Base-by-base conservation (phyloP, 1,140 invertebrate species). In the Drosophila chauvacae region DNA sequence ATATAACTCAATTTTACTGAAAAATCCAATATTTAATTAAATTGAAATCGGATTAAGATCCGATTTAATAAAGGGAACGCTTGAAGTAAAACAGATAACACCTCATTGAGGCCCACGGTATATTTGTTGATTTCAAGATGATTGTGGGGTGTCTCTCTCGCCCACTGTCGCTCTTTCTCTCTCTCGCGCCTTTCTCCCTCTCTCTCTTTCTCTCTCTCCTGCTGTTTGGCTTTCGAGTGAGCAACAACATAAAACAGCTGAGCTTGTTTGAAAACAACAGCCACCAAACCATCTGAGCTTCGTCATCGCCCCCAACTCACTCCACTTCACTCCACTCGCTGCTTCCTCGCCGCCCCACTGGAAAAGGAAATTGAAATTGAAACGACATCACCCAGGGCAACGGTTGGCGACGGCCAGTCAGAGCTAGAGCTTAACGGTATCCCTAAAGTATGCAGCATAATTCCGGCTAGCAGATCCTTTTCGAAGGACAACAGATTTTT, bases 221-320 rank as follows among this genome's bases (percentile, higher is more conserved):
- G 42, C 39, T 60, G 53, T 65, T 39, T 68, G 58, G 28, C 74
- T 64, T 55, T 56, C 50, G 37, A n/a, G 10, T 60, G 80, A 80
- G 80, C 84, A 88, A 88, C 81, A 90, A 90, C 86, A 90, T 90
- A 77, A 82, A 90, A 90, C 86, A 90, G 86, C 86, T 90, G 86
- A 91, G 86, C 82, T 90, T 90, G 86, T 90, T 90, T 90, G 86
- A 60, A 86, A 90, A 90, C 82, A 90, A 81, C 78, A 80, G 70
- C 51, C 61, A 55, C 33, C 74, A 57, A 71, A 62, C 75, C 74
- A 69, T 47, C 65, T 61, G 35, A 37, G 47, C 18, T 41, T 11
- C 51, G 35, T 37, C 4, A 39, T 10, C 11, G 18, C 41, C 13
- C 20, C 50, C 28, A 26, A 18, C 10, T 39, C 33, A 51, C 50